phyloP scores from a whole-genome alignment of 2,797 vertebrate species.

The Hydrophis major region DNA sequence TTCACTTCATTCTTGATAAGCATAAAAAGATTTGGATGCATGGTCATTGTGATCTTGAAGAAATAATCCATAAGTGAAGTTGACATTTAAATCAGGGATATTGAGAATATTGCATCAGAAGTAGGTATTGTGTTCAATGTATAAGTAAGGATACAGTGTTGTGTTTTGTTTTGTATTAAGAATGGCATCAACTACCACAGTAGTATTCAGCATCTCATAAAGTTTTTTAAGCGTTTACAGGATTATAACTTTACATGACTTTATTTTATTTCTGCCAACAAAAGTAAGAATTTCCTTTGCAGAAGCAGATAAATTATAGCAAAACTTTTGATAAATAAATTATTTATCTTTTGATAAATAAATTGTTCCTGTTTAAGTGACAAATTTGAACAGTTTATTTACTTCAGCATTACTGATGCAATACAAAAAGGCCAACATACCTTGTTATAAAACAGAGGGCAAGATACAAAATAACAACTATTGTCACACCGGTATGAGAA shows the following conservation, averaged over 20 bases:
- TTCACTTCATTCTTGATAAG: conserved; percentile 37
- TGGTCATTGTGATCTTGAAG: conserved; percentile 42
- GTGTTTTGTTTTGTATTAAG: neutral
- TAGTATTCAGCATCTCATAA: neutral
- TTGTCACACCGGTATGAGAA: neutral
- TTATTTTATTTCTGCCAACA: neutral
- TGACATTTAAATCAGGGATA: neutral
- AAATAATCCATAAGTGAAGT: conserved; percentile 30
- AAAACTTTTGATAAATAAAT: neutral
- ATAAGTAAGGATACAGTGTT: neutral
- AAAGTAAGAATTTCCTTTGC: neutral
- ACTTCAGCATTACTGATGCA: neutral
- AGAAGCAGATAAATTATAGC: conserved; percentile 17
- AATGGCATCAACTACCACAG: neutral
- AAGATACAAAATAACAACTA: neutral
- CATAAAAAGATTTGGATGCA: conserved; percentile 38
- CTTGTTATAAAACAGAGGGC: neutral
- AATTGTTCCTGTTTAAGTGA: neutral
- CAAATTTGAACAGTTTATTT: conserved; percentile 4
- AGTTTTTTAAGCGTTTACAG: neutral
- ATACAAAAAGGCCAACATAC: conserved; percentile 9
- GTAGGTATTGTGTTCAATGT: fast-evolving
- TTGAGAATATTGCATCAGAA: neutral
- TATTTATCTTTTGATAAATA: conserved; percentile 2
- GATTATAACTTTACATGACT: neutral